phyloP scores from a whole-genome alignment of 1,140 invertebrate species.

The Adelges cooleyi region DNA sequence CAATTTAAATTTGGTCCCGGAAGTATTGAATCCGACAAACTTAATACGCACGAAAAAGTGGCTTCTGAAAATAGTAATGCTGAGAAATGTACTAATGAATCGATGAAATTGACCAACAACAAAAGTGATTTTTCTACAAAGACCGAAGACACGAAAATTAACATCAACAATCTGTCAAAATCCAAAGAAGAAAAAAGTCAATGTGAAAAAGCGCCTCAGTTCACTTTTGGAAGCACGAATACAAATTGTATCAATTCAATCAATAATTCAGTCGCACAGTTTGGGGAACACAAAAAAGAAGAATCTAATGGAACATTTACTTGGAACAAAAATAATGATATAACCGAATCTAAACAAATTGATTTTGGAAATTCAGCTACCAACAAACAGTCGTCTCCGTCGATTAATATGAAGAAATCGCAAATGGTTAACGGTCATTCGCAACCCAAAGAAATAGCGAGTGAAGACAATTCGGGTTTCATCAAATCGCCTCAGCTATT shows the following conservation, averaged over 20 bases:
- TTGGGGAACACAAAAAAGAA: not conserved
- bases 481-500: conserved; percentile 8
- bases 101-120: not conserved
- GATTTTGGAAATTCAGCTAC: not conserved
- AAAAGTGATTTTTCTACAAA: not conserved
- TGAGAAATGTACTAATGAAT: not conserved
- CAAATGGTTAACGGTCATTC: conserved; percentile 17
- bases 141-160: not conserved
- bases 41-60: not conserved
- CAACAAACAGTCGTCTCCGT: not conserved
- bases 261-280: not conserved
- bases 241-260: not conserved
- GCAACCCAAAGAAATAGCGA: not conserved
- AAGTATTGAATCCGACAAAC: not conserved
- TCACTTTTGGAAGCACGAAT: not conserved
- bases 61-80: not conserved
- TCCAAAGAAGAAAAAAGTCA: not conserved
- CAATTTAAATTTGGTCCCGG: conserved; percentile 17
- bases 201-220: not conserved
- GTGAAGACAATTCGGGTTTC: not conserved
- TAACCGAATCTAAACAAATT: not conserved
- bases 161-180: not conserved
- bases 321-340: not conserved
- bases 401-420: not conserved
- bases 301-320: not conserved